Conservation (phyloP, 2,888 invertebrate species). For the Ectemnius lituratus region DNA sequence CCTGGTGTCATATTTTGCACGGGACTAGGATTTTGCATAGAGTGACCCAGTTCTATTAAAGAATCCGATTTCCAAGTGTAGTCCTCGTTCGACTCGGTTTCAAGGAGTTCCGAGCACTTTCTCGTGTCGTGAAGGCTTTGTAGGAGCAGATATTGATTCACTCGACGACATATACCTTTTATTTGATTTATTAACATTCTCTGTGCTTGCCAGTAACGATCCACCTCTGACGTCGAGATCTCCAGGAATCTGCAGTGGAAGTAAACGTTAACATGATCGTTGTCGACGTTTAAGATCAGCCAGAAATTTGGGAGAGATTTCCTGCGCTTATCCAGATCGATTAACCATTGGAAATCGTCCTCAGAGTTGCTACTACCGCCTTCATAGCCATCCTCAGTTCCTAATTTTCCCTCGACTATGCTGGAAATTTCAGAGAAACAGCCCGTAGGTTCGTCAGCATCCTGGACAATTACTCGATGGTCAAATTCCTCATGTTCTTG, state of each 20-base stretch:
- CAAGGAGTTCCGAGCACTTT: constrained; percentile 83
- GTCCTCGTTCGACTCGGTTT: constrained; percentile 82
- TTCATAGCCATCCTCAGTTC: constrained; percentile 80
- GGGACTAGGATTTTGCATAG: constrained; percentile 54
- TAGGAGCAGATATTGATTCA: constrained; percentile 85
- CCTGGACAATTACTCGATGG: background rate
- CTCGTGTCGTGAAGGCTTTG: constrained; percentile 84
- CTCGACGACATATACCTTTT: constrained; percentile 81
- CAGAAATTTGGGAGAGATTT: constrained; percentile 84
- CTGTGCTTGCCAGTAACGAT: constrained; percentile 79
- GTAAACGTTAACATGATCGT: constrained; percentile 81
- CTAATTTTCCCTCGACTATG: constrained; percentile 65
- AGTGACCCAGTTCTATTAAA: constrained; percentile 53
- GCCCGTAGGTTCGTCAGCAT: constrained; percentile 55
- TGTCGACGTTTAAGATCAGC: constrained; percentile 83
- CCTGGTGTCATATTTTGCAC: constrained; percentile 81
- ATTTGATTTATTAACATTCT: constrained; percentile 80
- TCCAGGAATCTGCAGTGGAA: constrained; percentile 84
- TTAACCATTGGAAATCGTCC: constrained; percentile 81
- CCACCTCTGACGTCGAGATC: constrained; percentile 79
- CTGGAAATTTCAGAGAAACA: constrained; percentile 71
- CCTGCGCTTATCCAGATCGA: constrained; percentile 79
- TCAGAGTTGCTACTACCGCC: constrained; percentile 83
- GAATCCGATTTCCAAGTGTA: constrained; percentile 68
- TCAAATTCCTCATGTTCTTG: constrained; percentile 21